Evolutionary conservation across 2,888 invertebrate species (phyloP).

Genomic region (Drosophila heteroneura): DNA sequence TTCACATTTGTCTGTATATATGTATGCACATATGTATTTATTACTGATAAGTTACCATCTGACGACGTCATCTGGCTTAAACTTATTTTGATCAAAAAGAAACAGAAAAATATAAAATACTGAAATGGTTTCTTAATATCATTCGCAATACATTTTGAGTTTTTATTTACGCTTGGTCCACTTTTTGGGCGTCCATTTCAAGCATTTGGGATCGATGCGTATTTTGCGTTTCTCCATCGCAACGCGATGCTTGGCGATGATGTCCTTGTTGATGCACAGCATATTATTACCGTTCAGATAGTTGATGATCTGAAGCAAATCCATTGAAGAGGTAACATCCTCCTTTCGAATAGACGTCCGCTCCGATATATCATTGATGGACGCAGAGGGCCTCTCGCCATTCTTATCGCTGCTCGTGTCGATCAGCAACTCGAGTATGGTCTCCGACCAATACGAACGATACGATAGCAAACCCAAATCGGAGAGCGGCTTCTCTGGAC

Average conservation of each 20-base stretch:
- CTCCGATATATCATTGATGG: slow-evolving; percentile 98
- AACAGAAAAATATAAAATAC: neutral
- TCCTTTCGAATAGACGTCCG: slow-evolving; percentile 99
- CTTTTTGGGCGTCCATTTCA: slow-evolving; percentile 99
- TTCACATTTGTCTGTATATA: neutral
- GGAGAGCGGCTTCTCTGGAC: slow-evolving; percentile 99
- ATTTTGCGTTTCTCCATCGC: slow-evolving; percentile 94
- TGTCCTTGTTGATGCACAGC: slow-evolving; percentile 95
- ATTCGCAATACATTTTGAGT: too few relatives aligned
- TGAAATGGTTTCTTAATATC: neutral
- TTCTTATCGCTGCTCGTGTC: slow-evolving; percentile 93
- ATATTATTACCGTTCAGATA: slow-evolving; percentile 99
- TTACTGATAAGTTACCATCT: too few relatives aligned
- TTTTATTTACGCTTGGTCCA: slow-evolving; percentile 93
- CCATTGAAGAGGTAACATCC: slow-evolving; percentile 98
- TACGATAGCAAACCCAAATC: slow-evolving; percentile 98
- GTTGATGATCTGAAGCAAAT: slow-evolving; percentile 97
- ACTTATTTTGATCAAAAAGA: neutral
- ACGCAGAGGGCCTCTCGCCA: slow-evolving; percentile 96
- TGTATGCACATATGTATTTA: too few relatives aligned
- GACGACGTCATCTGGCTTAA: neutral
- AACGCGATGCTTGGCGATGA: slow-evolving; percentile 93
- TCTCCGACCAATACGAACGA: slow-evolving; percentile 99
- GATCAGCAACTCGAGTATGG: slow-evolving; percentile 96
- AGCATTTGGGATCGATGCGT: slow-evolving; percentile 96